phyloP scores from a whole-genome alignment of 2,113 vertebrate species.

The Channa argus region DNA sequence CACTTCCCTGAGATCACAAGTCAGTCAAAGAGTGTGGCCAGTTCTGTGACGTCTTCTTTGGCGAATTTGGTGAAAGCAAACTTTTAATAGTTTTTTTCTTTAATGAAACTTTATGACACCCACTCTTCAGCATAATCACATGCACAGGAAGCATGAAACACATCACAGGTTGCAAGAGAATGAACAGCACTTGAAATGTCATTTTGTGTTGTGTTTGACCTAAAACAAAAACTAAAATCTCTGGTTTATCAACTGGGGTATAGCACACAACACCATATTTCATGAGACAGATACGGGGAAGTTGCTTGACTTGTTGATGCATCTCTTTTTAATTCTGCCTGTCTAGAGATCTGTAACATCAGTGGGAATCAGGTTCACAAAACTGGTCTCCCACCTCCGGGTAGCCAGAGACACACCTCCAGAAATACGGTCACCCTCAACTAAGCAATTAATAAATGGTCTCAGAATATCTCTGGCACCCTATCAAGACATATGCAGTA shows the following conservation, averaged over 20 bases:
- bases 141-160: background rate
- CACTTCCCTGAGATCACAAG: conserved; percentile 69
- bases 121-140: conserved; percentile 4
- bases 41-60: conserved; percentile 17
- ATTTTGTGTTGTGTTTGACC: background rate
- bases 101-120: background rate
- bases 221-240: background rate
- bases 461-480: conserved; percentile 56
- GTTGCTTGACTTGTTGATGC: conserved; percentile 26
- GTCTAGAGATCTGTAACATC: conserved; percentile 40
- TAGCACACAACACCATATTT: too few relatives aligned
- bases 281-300: background rate
- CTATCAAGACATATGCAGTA: conserved; percentile 58
- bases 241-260: background rate
- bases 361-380: conserved; percentile 43
- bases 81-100: conserved; percentile 9
- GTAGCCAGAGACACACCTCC: conserved; percentile 29
- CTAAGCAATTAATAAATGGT: conserved; percentile 69
- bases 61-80: conserved; percentile 11
- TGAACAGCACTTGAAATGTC: background rate
- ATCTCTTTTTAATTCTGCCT: too few relatives aligned
- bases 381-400: conserved; percentile 13
- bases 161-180: background rate
- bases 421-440: conserved; percentile 63
- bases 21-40: conserved; percentile 54